Evolutionary conservation across 2,888 invertebrate species (phyloP), one percentile per base, ranked within the genome.

Genomic region (Erannis defoliaria): DNA sequence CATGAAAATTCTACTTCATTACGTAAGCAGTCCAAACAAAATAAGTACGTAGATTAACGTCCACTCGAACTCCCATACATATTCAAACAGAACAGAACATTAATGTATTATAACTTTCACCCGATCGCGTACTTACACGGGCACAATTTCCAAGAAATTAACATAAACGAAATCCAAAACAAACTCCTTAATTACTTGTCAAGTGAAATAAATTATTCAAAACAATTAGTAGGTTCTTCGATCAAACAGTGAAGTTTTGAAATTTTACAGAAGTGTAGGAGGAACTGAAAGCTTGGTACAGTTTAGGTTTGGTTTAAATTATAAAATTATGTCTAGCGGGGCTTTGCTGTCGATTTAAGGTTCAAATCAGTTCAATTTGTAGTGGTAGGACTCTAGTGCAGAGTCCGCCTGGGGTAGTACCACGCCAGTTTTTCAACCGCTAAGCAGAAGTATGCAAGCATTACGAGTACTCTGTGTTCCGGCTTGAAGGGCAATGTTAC

Each of bases 181-280:
- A 83, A 88, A 88, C 81, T 87, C 81, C 72, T 76, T 82, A 86
- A 85, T 85, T 85, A 86, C 82, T 84, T 84, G 78, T 82, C 80
- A 82, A 85, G 81, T 81, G 77, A 84, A 84, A 86, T 87, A 84
- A 86, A 84, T 86, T 83, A 86, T 86, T 86, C 84, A 81, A 83
- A 83, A 86, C 84, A 87, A 84, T 86, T 82, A 81, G 77, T 70
- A 76, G 18, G 50, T 50, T 38, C 77, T 56, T 62, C 38, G 50
- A 80, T 82, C 76, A 80, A 82, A 82, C 80, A 80, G 57, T 62
- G 62, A 59, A 62, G 57, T 64, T 62, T 55, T 14, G 5, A 49
- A 38, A 51, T 37, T 40, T 43, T 54, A 45, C 37, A 42, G 40
- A 61, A 61, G 49, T 42, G 49, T 42, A 18, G 26, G 37, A 14